Percentiles rank a stretch among this genome's conserved stretches.
Conservation (phyloP, 2,113 vertebrate species). For the Heptranchias perlo region DNA sequence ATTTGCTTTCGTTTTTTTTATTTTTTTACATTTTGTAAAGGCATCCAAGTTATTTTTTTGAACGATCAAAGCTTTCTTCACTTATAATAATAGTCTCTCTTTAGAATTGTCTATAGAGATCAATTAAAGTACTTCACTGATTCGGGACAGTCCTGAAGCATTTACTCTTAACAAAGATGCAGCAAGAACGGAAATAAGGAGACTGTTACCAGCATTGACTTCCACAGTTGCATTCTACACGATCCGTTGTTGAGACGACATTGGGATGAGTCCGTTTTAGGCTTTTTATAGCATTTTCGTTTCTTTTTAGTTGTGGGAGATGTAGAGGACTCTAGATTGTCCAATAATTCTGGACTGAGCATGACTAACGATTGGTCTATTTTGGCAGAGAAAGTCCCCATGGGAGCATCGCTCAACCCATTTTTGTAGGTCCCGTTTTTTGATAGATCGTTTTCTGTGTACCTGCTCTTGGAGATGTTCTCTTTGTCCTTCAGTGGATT, state of each 20-base stretch:
- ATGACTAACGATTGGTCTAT: constrained; percentile 75
- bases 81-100: constrained; percentile 41
- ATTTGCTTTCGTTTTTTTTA: constrained; percentile 40
- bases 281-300: constrained; percentile 89
- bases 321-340: constrained; percentile 77
- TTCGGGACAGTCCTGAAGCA: constrained; percentile 62
- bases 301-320: constrained; percentile 77
- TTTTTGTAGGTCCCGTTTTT: constrained; percentile 86
- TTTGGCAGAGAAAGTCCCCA: constrained; percentile 82
- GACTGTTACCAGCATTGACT: constrained; percentile 53
- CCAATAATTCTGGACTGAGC: constrained; percentile 70
- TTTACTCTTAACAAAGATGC: not conserved
- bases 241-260: constrained; percentile 68
- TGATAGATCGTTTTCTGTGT: constrained; percentile 56
- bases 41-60: constrained; percentile 65
- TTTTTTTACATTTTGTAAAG: constrained; percentile 69
- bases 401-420: constrained; percentile 80
- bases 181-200: constrained; percentile 42
- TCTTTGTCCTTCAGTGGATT: constrained; percentile 82
- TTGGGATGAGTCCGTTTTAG: constrained; percentile 77
- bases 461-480: constrained; percentile 84
- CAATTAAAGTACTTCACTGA: constrained; percentile 54
- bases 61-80: constrained; percentile 47
- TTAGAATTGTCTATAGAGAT: constrained; percentile 49
- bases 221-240: constrained; percentile 47